A percentile compares a stretch with the other conserved stretches of the same genome.
phyloP scores from a whole-genome alignment of 1,140 invertebrate genomes.

The Caenorhabditis inopinata region DNA sequence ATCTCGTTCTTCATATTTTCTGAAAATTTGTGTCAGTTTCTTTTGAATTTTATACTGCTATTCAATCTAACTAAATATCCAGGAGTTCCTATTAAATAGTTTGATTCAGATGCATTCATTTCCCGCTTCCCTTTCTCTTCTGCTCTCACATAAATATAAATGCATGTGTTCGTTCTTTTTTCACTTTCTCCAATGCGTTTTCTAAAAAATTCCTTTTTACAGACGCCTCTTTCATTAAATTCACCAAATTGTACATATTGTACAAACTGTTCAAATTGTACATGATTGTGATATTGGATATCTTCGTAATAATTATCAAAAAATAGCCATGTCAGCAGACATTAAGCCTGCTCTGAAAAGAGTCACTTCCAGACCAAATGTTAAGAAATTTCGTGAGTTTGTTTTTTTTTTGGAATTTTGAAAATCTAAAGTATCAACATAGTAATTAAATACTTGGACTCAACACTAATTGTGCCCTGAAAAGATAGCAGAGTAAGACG shows the following conservation, averaged over 20 bases:
- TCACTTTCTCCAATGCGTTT: not conserved
- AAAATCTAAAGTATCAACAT: no score
- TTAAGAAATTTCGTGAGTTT: constrained; percentile 22
- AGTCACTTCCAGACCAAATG: not conserved
- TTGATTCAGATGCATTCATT: not conserved
- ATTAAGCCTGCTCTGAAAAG: not conserved
- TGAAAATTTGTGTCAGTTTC: no score
- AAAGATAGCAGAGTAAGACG: no score
- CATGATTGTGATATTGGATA: no score
- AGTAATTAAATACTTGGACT: no score
- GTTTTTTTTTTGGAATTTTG: not conserved
- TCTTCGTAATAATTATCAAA: not conserved
- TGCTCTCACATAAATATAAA: not conserved
- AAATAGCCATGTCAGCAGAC: not conserved
- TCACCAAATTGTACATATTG: not conserved
- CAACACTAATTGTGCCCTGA: no score
- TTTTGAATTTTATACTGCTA: no score
- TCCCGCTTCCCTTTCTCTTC: not conserved
- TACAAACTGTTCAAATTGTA: constrained; percentile 9
- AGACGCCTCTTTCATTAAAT: not conserved
- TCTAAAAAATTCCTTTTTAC: not conserved
- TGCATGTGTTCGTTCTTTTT: constrained; percentile 17
- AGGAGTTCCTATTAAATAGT: not conserved
- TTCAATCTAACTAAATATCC: no score
- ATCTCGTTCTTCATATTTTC: no score